Evolutionary conservation across 2,797 vertebrate genomes (phyloP).

Genomic region (Loris lydekkerianus): DNA sequence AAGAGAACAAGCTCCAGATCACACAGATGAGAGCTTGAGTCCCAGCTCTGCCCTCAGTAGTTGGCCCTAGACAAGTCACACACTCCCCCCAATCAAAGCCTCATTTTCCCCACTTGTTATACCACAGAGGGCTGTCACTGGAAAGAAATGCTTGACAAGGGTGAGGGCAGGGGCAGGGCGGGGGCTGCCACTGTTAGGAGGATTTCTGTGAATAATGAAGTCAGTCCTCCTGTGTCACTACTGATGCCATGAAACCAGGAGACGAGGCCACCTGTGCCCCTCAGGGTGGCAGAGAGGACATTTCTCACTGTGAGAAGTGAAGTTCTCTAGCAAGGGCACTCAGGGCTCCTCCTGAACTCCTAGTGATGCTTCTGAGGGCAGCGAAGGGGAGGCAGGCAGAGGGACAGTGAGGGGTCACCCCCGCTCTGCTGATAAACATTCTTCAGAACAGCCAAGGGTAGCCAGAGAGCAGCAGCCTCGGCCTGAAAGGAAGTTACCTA

Average conservation of each 20-base stretch:
- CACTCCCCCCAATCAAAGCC: not conserved
- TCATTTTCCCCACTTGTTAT: conserved; percentile 3
- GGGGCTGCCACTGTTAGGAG: not conserved
- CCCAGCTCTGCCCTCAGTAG: not conserved
- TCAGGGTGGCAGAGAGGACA: not conserved
- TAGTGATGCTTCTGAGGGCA: not conserved
- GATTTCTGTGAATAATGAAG: not conserved
- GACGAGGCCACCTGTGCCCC: accelerated
- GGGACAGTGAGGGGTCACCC: not conserved
- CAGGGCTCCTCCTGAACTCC: not conserved
- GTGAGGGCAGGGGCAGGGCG: too few species aligned
- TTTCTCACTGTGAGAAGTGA: not conserved
- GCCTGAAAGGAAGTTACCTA: accelerated
- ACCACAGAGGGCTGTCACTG: not conserved
- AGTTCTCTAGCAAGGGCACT: not conserved
- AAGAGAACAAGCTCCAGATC: accelerated
- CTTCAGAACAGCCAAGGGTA: not conserved
- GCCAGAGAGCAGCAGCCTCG: accelerated
- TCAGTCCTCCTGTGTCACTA: accelerated
- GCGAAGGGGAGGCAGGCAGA: not conserved
- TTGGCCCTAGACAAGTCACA: not conserved
- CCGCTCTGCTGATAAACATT: not conserved
- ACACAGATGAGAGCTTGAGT: not conserved
- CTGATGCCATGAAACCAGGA: not conserved
- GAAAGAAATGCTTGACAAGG: too few species aligned